A percentile compares a stretch with the other conserved stretches of the same genome.
These are phyloP conservation scores for Stenolophus ochropezus DNA, from an alignment of 2,888 invertebrate species.

Conservation along the genomic window DNA sequence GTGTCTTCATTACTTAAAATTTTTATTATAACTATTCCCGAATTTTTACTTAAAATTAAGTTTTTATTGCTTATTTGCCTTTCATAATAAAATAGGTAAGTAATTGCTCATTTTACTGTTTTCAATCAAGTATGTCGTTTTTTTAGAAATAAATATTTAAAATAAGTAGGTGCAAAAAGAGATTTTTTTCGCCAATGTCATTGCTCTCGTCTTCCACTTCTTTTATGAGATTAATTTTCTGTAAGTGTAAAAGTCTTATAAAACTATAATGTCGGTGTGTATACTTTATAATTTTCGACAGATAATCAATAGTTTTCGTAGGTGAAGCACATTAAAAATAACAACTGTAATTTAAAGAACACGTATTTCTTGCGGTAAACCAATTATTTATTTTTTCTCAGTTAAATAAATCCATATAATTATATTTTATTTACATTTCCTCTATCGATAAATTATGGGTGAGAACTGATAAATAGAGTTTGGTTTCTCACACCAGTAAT, in stretches of 20 bases:
- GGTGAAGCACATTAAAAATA: constrained; percentile 48
- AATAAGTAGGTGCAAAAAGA: no score
- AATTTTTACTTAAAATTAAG: no score
- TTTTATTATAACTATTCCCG: no score
- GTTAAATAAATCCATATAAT: constrained; percentile 37
- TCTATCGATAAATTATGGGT: constrained; percentile 21
- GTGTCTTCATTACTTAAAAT: no score
- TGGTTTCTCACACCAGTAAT: constrained; percentile 35
- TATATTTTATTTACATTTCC: constrained; percentile 40
- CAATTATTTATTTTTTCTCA: constrained; percentile 36
- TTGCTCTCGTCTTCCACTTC: not conserved
- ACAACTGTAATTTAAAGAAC: constrained; percentile 33
- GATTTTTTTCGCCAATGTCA: constrained; percentile 15
- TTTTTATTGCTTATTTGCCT: no score
- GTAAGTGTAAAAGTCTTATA: not conserved
- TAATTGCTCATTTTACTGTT: no score
- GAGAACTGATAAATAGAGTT: constrained; percentile 25
- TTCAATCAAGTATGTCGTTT: no score
- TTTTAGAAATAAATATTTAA: no score
- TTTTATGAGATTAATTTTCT: constrained; percentile 19
- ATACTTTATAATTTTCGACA: constrained; percentile 20
- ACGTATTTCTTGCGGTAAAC: not conserved
- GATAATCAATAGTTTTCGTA: constrained; percentile 33
- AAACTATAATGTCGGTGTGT: not conserved
- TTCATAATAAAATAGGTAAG: no score